Evolutionary conservation across 2,113 vertebrate species (phyloP).

Genomic region (Gnathonemus longibarbis): DNA sequence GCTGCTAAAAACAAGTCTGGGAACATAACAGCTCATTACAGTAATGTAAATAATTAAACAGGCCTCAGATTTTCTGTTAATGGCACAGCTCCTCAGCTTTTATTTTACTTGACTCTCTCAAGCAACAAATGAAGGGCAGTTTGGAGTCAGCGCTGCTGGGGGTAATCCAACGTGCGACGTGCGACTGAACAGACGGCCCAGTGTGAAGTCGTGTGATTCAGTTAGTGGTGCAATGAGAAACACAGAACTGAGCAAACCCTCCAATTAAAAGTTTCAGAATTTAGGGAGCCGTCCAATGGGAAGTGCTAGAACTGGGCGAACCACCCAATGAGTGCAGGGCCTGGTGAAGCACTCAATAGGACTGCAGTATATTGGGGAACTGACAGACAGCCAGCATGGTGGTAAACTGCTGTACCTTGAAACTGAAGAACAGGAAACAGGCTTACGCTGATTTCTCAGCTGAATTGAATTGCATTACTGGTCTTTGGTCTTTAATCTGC

Average conservation of each 20-base stretch:
- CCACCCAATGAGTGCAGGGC: neutral
- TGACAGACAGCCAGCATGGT: neutral
- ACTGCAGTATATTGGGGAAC: neutral
- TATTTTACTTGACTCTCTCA: neutral
- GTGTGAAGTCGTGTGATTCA: neutral
- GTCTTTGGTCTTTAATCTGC: neutral
- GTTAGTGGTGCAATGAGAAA: neutral
- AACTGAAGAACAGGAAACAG: neutral
- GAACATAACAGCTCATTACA: neutral
- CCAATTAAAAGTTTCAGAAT: neutral
- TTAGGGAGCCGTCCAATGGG: neutral
- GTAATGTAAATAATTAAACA: slow-evolving; percentile 1
- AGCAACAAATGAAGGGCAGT: neutral
- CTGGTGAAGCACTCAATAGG: neutral
- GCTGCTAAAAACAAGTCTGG: neutral
- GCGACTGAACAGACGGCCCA: neutral
- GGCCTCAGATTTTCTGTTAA: neutral
- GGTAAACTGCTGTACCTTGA: neutral
- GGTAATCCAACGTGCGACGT: neutral
- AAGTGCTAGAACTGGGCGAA: neutral
- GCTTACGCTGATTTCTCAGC: neutral
- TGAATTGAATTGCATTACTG: neutral
- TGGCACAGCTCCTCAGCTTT: neutral
- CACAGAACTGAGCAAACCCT: neutral
- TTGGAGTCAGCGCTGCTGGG: neutral